Percentiles rank a stretch among this genome's conserved stretches.
These are phyloP conservation scores for Onychostoma macrolepis DNA, from an alignment of 2,113 vertebrate species.

Conservation along the genomic window DNA sequence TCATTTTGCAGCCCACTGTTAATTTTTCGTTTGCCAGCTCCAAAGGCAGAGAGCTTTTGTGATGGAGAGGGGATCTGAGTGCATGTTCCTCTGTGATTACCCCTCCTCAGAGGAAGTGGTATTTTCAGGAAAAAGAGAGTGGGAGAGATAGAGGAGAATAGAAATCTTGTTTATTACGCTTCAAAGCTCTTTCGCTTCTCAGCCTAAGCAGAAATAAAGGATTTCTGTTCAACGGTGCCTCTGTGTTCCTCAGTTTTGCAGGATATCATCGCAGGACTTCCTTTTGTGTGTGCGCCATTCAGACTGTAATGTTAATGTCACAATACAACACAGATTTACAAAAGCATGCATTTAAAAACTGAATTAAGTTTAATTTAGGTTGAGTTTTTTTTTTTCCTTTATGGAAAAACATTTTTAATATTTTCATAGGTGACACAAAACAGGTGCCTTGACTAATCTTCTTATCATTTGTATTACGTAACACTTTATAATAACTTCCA, in stretches of 20 bases:
- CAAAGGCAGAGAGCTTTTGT: not conserved
- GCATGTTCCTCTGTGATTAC: constrained; percentile 19
- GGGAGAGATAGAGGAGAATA: not conserved
- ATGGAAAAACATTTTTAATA: not conserved
- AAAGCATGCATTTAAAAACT: not conserved
- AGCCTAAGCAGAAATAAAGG: constrained; percentile 1
- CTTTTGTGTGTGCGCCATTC: not conserved
- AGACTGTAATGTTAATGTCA: not conserved
- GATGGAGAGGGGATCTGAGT: constrained; percentile 17
- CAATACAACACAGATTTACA: not conserved
- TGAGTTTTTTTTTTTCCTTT: too few species aligned
- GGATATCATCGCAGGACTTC: not conserved
- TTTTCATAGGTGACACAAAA: not conserved
- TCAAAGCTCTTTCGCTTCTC: not conserved
- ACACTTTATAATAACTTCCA: not conserved
- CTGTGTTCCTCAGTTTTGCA: not conserved
- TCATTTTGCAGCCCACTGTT: not conserved
- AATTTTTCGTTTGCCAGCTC: not conserved
- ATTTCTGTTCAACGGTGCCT: not conserved
- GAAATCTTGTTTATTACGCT: constrained; percentile 7
- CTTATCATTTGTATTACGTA: not conserved
- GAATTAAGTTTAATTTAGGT: not conserved
- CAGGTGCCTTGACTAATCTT: not conserved
- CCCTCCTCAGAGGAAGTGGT: not conserved
- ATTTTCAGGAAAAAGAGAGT: not conserved